phyloP scores from a whole-genome alignment of 1,140 invertebrate genomes.

The Drosophila fuyamai region DNA sequence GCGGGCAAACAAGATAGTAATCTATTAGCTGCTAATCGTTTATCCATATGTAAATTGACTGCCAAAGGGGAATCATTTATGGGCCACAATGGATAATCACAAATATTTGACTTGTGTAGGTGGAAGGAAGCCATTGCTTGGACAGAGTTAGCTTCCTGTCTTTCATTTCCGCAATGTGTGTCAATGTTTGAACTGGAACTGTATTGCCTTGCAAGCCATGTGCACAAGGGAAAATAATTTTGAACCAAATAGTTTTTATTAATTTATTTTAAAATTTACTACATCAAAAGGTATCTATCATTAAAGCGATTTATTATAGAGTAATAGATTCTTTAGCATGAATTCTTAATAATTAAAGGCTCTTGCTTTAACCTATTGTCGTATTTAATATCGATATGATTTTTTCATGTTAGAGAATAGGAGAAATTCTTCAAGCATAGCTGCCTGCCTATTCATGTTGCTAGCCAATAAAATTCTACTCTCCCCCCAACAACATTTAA shows the following conservation, averaged over 20 bases:
- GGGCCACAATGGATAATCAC: constrained; percentile 40
- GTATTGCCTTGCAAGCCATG: constrained; percentile 10
- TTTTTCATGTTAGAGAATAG: not conserved
- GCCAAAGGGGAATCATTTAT: constrained; percentile 50
- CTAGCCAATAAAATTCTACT: constrained; percentile 26
- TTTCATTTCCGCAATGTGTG: constrained; percentile 12
- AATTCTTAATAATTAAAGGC: too few species aligned
- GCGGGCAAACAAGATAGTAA: constrained; percentile 67
- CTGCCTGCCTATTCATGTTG: constrained; percentile 27
- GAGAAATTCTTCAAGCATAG: not conserved
- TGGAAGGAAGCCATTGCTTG: constrained; percentile 22
- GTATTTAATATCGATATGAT: not conserved
- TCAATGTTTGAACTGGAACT: not conserved
- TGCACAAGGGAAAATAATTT: not conserved
- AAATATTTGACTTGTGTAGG: constrained; percentile 66
- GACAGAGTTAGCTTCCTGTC: constrained; percentile 21
- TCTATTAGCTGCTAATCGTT: constrained; percentile 80
- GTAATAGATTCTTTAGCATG: too few species aligned
- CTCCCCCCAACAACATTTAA: not conserved
- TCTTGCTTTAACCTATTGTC: too few species aligned
- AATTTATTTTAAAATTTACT: too few species aligned
- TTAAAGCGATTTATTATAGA: too few species aligned
- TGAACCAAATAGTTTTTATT: too few species aligned
- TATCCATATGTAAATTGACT: constrained; percentile 73
- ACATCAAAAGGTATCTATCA: too few species aligned